Evolutionary conservation across 2,797 vertebrate genomes (phyloP).

Genomic region (Erethizon dorsatum): DNA sequence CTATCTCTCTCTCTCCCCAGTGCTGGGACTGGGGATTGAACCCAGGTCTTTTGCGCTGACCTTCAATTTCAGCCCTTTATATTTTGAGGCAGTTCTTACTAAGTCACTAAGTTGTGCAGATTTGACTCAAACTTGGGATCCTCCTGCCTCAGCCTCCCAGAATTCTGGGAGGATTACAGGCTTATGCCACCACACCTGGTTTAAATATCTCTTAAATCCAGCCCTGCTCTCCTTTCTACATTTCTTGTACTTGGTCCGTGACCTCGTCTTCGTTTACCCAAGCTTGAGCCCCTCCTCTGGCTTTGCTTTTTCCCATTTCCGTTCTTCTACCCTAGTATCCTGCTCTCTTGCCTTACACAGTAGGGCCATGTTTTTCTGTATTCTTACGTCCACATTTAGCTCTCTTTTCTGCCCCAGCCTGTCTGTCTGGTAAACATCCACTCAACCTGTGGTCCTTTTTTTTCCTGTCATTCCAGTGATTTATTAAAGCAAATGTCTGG

Average conservation of each 20-base stretch:
- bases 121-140: not conserved
- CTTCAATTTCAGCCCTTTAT: not conserved
- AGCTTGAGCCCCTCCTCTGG: too few relatives aligned
- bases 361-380: too few relatives aligned
- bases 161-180: not conserved
- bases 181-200: not conserved
- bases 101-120: not conserved
- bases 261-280: not conserved
- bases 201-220: too few relatives aligned
- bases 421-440: not conserved
- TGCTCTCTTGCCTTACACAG: not conserved
- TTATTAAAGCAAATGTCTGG: not conserved
- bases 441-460: not conserved
- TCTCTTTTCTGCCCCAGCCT: not conserved
- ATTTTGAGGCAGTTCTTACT: not conserved
- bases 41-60: not conserved
- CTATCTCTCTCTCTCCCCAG: not conserved
- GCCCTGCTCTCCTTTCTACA: not conserved
- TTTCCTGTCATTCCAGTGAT: not conserved
- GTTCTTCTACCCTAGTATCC: not conserved
- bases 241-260: not conserved
- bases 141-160: not conserved
- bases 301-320: not conserved
- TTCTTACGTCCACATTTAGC: accelerated
- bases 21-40: not conserved